Evolutionary conservation across 2,797 vertebrate genomes (phyloP), one percentile per base, ranked within the genome.

Genomic region (Notolabrus celidotus): DNA sequence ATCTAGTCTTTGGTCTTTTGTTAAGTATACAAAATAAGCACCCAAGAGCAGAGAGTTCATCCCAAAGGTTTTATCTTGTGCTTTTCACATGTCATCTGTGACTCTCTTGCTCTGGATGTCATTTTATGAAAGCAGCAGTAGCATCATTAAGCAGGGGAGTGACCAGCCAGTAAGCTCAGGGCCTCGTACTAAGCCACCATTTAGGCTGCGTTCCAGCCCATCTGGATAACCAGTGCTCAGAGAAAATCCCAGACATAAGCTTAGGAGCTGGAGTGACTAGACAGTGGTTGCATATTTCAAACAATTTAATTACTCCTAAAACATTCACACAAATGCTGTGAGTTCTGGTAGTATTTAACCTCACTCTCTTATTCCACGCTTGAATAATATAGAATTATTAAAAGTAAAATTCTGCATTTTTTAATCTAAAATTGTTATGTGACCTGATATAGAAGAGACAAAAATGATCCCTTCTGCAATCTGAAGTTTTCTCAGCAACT

Each of bases 131-230:
- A 83, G 77, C 75, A 82, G 79, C 73, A 68, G 79, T 6, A 14
- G 68, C 65, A 61, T 82, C 73, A 74, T 79, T 78, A 79, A 70
- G 80, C 59, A 51, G 70, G 23, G 16, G 38, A 41, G 73, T 53
- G 71, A 83, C 55, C 70, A 42, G 60, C 23, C 75, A 38, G 45
- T 74, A 63, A 68, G 71, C 76, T 65, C 53, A 43, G 52, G 22
- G 70, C 84, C 66, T 42, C 50, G 57, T 75, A 64, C 83, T 88
- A 90, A 92, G 86, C 86, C 87, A 22, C 36, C 52, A 5, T 72
- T 75, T 70, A 75, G 86, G 88, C 87, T 57, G 38, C 3, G 29
- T 77, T 88, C 86, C 88, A 88, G 71, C 66, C 73, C 87, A 88
- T 90, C 88, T 91, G 90, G 83, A 80, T 79, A 57, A 82, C 19